Evolutionary conservation across 2,888 invertebrate genomes (phyloP).

Genomic region (Rhamnusium bicolor): DNA sequence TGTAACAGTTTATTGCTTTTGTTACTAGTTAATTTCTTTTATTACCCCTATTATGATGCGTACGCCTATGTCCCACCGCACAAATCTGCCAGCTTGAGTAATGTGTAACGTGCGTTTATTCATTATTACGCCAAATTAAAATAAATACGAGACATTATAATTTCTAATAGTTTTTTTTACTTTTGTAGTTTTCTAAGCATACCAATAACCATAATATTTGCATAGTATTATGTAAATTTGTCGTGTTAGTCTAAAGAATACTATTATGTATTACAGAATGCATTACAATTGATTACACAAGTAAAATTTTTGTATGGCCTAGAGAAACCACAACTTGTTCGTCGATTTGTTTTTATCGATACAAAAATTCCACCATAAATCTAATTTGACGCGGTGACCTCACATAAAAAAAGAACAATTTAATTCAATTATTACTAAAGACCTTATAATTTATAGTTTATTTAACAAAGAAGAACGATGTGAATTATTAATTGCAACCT

Average conservation of each 20-base stretch:
- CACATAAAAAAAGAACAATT: conserved; percentile 17
- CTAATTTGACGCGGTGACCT: neutral
- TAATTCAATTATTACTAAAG: conserved; percentile 38
- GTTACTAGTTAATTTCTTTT: too few relatives aligned
- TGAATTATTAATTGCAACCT: conserved; percentile 59
- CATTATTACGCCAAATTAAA: neutral
- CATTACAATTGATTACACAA: conserved; percentile 5
- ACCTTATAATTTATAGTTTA: conserved; percentile 37
- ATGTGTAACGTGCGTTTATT: too few relatives aligned
- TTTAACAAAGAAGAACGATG: conserved; percentile 51
- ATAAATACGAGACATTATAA: too few relatives aligned
- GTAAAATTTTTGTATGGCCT: neutral
- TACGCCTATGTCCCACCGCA: too few relatives aligned
- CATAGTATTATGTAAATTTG: conserved; percentile 15
- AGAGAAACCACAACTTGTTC: neutral
- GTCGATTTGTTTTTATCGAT: conserved; percentile 1
- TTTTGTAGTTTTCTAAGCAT: neutral
- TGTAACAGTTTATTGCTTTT: too few relatives aligned
- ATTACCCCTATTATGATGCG: too few relatives aligned
- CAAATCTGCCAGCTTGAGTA: too few relatives aligned
- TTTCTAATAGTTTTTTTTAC: too few relatives aligned
- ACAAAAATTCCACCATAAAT: neutral
- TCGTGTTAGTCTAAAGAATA: neutral
- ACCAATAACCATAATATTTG: neutral
- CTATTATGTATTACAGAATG: neutral